Conservation (phyloP, 2,888 invertebrate species). For the Caenorhabditis sp. region DNA sequence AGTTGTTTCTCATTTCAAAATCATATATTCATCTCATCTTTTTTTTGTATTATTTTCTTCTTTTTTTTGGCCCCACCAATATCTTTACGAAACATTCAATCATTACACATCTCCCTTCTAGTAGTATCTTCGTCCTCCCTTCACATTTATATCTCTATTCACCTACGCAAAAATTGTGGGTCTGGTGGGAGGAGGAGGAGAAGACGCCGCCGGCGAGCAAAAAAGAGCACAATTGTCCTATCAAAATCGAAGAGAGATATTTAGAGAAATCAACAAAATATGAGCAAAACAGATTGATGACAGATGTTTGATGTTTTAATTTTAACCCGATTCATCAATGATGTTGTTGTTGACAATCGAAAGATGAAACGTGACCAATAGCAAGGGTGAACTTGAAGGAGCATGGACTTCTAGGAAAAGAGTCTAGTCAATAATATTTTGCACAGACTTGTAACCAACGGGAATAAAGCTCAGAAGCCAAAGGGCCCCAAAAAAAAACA, state of each 20-base stretch:
- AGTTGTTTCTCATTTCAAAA: too few species aligned
- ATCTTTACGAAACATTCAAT: too few species aligned
- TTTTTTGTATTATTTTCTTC: too few species aligned
- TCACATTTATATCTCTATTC: not conserved
- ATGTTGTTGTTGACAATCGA: too few species aligned
- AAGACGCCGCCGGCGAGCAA: not conserved
- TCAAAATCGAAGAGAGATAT: not conserved
- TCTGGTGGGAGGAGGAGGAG: not conserved
- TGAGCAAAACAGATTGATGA: not conserved
- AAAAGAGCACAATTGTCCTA: not conserved
- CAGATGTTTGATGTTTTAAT: not conserved
- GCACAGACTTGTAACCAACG: too few species aligned
- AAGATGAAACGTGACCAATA: too few species aligned
- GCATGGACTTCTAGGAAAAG: conserved; percentile 4
- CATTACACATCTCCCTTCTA: not conserved
- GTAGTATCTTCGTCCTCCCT: not conserved
- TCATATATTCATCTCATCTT: too few species aligned
- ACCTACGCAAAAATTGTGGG: not conserved
- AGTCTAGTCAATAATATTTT: not conserved
- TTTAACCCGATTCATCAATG: not conserved
- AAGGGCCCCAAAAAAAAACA: too few species aligned
- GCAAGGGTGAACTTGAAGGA: not conserved
- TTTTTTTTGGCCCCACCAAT: too few species aligned
- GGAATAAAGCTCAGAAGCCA: too few species aligned
- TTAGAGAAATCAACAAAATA: not conserved